These are phyloP conservation scores for Brachionus rotundiformis DNA, from an alignment of 1,140 invertebrate species.

Conservation along the genomic window DNA sequence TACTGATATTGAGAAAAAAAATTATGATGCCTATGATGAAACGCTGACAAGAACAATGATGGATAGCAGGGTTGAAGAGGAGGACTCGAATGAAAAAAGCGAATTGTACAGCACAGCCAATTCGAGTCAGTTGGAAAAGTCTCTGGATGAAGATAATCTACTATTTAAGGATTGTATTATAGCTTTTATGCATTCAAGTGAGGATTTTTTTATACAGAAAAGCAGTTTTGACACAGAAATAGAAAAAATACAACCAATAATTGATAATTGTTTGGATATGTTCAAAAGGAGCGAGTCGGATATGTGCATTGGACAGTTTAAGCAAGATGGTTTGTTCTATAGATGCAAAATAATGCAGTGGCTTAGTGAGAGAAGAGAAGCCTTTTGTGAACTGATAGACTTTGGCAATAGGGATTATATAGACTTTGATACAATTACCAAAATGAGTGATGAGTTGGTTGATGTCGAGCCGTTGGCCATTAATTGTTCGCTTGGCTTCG, in stretches of 20 bases:
- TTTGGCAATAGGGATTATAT: conserved; percentile 39
- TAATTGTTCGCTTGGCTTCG: conserved; percentile 14
- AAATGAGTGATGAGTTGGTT: conserved; percentile 15
- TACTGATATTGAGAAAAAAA: not conserved
- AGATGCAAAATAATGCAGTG: conserved; percentile 41
- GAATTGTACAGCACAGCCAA: conserved; percentile 28
- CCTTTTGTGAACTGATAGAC: conserved; percentile 20
- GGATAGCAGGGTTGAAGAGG: not conserved
- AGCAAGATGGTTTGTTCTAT: conserved; percentile 12
- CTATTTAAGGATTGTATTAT: not conserved
- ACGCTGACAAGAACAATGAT: not conserved
- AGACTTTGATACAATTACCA: conserved; percentile 22
- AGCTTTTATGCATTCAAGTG: not conserved
- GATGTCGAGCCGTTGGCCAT: not conserved
- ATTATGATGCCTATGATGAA: not conserved
- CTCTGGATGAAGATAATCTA: not conserved
- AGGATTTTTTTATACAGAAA: conserved; percentile 42
- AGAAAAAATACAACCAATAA: conserved; percentile 8
- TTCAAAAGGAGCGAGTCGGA: not conserved
- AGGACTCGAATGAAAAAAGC: conserved; percentile 2
- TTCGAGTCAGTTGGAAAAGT: conserved; percentile 22
- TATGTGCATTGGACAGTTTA: conserved; percentile 34
- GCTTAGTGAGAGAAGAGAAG: not conserved
- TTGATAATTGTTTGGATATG: conserved; percentile 16
- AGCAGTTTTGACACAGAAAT: conserved; percentile 21